Base-by-base conservation (phyloP, 2,113 vertebrate species). In the Raja brachyura region DNA sequence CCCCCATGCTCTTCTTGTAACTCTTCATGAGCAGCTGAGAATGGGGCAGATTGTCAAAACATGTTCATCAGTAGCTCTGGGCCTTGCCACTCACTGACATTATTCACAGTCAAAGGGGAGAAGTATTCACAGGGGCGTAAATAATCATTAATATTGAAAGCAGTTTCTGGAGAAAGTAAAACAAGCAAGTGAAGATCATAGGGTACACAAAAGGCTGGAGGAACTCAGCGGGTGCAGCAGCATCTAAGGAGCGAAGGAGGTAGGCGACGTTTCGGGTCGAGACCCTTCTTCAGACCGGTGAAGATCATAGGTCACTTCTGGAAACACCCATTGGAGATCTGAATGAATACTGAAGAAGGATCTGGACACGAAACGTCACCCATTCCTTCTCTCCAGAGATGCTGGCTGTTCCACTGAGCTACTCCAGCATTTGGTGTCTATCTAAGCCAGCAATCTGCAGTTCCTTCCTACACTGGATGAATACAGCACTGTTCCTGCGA, bases 401-500 rank as follows among this genome's bases (percentile, higher is more conserved):
- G 39, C 39, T 48, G 39, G 39, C 39, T 48, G 39, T 48, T 48
- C 39, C 39, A 3, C 39, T 48, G 39, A 48, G 39, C 3, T 48
- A 48, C 39, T 48, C 39, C 39, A 48, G 39, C 3, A 48, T 48
- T 48, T 48, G 0, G 39, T 48, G 39, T 48, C 39, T 48, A 48
- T 48, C 39, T 48, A 48, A 48, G 39, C 39, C 39, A 48, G 39
- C 39, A 48, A 48, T 48, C 39, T 48, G 39, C 39, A 48, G 39
- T 48, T 48, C 39, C 39, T 48, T 48, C 39, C 39, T 48, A 48
- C 39, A 48, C 39, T 48, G 39, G 3, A 48, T 48, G 28, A 88
- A 88, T 88, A 31, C 83, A 18, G 59, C 83, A 63, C 59, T 88
- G 83, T 88, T 88, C 83, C 59, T 31, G 83, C 59, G 28, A 63